Evolutionary conservation across 2,797 vertebrate species (phyloP), one percentile per base, ranked within the genome.

Genomic region (Aotus griseimembra): DNA sequence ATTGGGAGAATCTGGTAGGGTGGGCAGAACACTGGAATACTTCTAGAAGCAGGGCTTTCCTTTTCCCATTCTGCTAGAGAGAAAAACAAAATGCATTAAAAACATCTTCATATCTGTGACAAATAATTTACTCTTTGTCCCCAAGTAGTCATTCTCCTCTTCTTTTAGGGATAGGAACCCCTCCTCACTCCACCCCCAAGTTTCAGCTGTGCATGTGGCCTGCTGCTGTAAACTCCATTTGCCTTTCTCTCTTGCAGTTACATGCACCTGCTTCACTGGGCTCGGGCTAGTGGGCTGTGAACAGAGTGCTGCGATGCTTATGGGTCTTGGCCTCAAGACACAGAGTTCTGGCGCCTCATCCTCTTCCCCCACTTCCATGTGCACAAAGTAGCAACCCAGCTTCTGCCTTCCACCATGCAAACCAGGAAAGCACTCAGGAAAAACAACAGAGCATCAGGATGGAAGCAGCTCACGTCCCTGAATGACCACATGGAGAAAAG

Each of bases 1-100:
- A 5, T 0, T 9, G 4, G n/a, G 4, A 41, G 24, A 1, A 4
- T 52, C 17, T 55, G 46, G 20, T 15, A 20, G 41, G 48, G 44
- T 1, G 9, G 10, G 22, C n/a, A 8, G 57, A 77, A 72, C 4
- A 67, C 0, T 2, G 24, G 33, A 36, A 61, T 17, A 15, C 17
- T 33, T 44, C 55, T 41, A 75, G 58, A 26, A 84, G 26, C 14
- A 88, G 48, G 19, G 39, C 58, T 88, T 80, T 84, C 33, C n/a
- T 50, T 10, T 61, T 39, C 17, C 24, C 22, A 5, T 12, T 83
- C 50, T n/a, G 48, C 41, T 20, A 67, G 58, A 44, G 10, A 67
- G n/a, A 75, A 12, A 82, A 75, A 57, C 2, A 26, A 30, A 7
- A 22, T 5, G 19, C 57, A 50, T 48, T 10, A 13, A 61, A 79